These are phyloP conservation scores for Bombus confusus DNA, from an alignment of 1,140 invertebrate genomes.

Conservation along the genomic window DNA sequence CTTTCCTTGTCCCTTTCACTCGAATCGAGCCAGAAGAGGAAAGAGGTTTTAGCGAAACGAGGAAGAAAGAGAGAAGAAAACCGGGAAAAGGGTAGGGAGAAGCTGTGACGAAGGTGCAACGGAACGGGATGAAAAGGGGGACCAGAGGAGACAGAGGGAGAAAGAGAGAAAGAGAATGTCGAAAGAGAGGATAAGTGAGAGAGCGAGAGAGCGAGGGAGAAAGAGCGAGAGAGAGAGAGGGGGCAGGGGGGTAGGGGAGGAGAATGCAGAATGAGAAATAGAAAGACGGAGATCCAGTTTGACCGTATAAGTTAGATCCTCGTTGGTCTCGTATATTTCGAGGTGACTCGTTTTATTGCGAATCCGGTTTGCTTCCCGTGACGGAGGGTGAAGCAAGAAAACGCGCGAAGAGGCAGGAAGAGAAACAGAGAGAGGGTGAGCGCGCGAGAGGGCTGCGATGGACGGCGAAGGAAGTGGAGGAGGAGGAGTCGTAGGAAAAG, in stretches of 20 bases:
- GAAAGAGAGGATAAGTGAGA: too few species aligned
- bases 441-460: conserved; percentile 17
- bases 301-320: conserved; percentile 67
- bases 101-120: conserved; percentile 12
- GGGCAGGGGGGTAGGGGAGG: conserved; percentile 6
- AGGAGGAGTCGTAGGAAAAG: conserved; percentile 58
- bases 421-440: conserved; percentile 19
- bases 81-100: background rate
- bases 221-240: background rate
- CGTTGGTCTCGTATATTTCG: conserved; percentile 62
- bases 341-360: conserved; percentile 75
- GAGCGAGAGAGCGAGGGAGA: background rate
- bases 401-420: conserved; percentile 10
- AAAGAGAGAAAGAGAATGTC: background rate
- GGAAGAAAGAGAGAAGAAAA: conserved; percentile 5
- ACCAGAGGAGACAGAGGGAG: background rate
- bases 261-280: conserved; percentile 62
- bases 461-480: conserved; percentile 39
- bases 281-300: conserved; percentile 69
- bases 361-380: conserved; percentile 78
- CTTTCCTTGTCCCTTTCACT: conserved; percentile 74
- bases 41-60: conserved; percentile 4
- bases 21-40: conserved; percentile 33
- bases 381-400: conserved; percentile 43
- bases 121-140: conserved; percentile 4